Percentiles rank a stretch among this genome's conserved stretches.
phyloP scores from a whole-genome alignment of 2,888 invertebrate genomes.

The Sturmia bella region DNA sequence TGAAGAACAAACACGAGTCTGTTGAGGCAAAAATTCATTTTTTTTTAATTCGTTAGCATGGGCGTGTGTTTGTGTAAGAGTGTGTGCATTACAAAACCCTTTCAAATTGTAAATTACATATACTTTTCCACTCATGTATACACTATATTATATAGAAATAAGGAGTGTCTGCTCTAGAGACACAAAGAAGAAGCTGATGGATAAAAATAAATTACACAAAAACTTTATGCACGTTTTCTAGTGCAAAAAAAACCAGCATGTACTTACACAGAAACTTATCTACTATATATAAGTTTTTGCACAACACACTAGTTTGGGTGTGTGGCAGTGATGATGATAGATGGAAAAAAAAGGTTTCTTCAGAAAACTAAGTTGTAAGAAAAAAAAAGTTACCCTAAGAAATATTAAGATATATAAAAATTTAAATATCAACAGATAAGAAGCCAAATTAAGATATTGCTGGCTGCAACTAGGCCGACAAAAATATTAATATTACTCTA shows the following conservation, averaged over 20 bases:
- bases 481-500: too few species aligned
- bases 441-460: too few species aligned
- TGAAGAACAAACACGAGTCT: conserved; percentile 6
- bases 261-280: too few species aligned
- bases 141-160: conserved; percentile 44
- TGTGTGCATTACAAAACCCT: conserved; percentile 50
- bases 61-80: conserved; percentile 5
- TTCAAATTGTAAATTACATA: conserved; percentile 30
- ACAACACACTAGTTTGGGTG: conserved; percentile 45
- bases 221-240: conserved; percentile 47
- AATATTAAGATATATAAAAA: too few species aligned
- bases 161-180: conserved; percentile 71
- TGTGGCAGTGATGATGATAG: conserved; percentile 20
- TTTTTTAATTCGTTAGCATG: conserved; percentile 22
- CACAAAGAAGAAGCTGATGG: conserved; percentile 49
- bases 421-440: too few species aligned
- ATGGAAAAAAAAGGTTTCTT: not conserved
- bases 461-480: too few species aligned
- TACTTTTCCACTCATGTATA: conserved; percentile 10
- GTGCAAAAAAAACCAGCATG: too few species aligned
- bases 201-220: conserved; percentile 5
- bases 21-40: conserved; percentile 29
- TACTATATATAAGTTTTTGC: not conserved
- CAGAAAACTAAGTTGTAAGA: too few species aligned
- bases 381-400: too few species aligned